Conservation (phyloP, 2,797 vertebrate genomes). For the Perodicticus potto region DNA sequence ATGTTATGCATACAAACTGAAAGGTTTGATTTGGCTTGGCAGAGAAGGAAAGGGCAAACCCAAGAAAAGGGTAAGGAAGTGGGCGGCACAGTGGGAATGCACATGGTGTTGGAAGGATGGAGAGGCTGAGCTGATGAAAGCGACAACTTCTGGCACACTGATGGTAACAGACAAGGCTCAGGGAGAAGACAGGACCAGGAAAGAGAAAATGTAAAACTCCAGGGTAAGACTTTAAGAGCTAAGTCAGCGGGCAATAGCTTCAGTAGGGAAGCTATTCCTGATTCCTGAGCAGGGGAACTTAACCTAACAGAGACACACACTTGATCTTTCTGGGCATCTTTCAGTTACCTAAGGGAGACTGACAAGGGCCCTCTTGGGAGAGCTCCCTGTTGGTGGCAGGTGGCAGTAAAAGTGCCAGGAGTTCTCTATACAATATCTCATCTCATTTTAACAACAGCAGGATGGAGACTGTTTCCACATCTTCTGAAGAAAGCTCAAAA, state of each 20-base stretch:
- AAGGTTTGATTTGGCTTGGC: background rate
- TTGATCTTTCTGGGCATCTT: background rate
- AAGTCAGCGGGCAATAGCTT: background rate
- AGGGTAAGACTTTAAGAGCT: background rate
- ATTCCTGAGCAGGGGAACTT: background rate
- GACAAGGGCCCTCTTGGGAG: background rate
- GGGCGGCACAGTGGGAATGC: background rate
- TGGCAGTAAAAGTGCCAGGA: background rate
- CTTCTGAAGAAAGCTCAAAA: background rate
- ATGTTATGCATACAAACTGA: background rate
- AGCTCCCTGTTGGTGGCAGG: background rate
- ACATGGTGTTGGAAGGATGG: background rate
- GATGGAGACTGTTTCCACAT: background rate
- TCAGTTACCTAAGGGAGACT: background rate
- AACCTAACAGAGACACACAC: background rate
- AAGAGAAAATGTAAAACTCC: background rate
- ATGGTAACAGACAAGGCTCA: background rate
- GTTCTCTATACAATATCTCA: background rate
- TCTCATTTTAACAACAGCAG: background rate
- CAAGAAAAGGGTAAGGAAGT: background rate
- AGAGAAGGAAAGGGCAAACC: background rate
- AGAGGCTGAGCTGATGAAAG: background rate
- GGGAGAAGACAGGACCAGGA: background rate
- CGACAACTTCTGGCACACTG: background rate
- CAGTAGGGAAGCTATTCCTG: background rate